Conservation (phyloP, 2,113 vertebrate species). For the Pungitius pungitius region DNA sequence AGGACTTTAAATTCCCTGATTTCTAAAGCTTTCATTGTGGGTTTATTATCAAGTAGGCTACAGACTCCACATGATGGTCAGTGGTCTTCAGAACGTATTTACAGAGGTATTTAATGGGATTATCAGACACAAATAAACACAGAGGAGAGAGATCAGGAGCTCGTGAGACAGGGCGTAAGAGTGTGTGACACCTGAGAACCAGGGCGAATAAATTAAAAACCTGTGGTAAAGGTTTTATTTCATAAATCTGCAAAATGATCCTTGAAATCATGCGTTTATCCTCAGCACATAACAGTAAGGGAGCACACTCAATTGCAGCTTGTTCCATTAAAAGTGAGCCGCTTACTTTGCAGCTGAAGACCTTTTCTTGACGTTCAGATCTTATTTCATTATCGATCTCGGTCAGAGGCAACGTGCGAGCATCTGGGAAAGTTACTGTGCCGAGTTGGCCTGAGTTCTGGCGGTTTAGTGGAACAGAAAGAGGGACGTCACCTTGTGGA, state of each 20-base stretch:
- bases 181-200: neutral
- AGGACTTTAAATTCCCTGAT: neutral
- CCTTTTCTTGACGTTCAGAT: neutral
- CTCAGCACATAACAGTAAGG: neutral
- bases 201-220: neutral
- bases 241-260: neutral
- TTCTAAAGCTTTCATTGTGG: neutral
- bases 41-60: neutral
- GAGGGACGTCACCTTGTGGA: conserved; percentile 45
- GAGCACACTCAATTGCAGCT: neutral
- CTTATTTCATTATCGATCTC: conserved; percentile 1
- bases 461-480: conserved; percentile 42
- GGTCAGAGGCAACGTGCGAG: conserved; percentile 11
- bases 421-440: conserved; percentile 66
- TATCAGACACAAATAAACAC: neutral
- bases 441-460: conserved; percentile 42
- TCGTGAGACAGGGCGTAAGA: neutral
- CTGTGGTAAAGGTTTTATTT: neutral
- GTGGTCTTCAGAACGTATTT: neutral
- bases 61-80: neutral
- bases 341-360: neutral
- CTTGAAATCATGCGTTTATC: neutral
- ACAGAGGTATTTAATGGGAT: neutral
- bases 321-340: neutral
- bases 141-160: neutral